Base-by-base conservation (phyloP, 2,888 invertebrate species). In the Heliconius charithonia region DNA sequence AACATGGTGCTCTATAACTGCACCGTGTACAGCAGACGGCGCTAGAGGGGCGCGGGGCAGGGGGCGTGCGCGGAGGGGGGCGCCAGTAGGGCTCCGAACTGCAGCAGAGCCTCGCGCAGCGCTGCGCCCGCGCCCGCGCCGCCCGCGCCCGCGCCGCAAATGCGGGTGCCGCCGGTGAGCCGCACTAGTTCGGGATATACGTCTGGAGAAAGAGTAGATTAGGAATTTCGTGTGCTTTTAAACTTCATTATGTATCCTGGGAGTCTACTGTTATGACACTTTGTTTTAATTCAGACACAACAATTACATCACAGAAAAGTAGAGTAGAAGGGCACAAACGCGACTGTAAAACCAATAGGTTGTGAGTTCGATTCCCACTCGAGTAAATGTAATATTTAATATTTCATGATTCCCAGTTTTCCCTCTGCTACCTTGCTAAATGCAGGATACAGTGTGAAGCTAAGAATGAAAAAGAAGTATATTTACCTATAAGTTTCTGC, bases 161-260 rank as follows among this genome's bases (percentile, higher is more conserved):
- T 96, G 91, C 98, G 98, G 89, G 98, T 97, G 80, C 97, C 94
- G 76, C 98, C 95, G 45, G 98, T 98, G 91, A 98, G 85, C 96
- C 95, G 97, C 71, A 98, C 99, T 85, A 99, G 95, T 87, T 96
- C 96, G 0, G 99, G 99, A 95, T 99, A 99, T 56, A 99, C 93
- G 32, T 95, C 95, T 95, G 85, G 10, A 13, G 51, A 27, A 25
- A 45, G 9, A 19, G 25, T 13, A 62, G 0, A 25, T 25, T 1
- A 51, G 16, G 16, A 45, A 6, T 45, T 45, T 16, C 19, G 45
- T 45, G 12, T 41, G 3, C 4, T 45, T 45, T 45, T 45, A 6
- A 16, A 16, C 16, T 45, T 16, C 16, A 45, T 13, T 4, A 16
- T 45, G 45, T 16, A 13, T 16, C 41, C 12, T 41, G 13, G 13